Base-by-base conservation (phyloP, 2,888 invertebrate genomes). In the Leptopilina myrica region DNA sequence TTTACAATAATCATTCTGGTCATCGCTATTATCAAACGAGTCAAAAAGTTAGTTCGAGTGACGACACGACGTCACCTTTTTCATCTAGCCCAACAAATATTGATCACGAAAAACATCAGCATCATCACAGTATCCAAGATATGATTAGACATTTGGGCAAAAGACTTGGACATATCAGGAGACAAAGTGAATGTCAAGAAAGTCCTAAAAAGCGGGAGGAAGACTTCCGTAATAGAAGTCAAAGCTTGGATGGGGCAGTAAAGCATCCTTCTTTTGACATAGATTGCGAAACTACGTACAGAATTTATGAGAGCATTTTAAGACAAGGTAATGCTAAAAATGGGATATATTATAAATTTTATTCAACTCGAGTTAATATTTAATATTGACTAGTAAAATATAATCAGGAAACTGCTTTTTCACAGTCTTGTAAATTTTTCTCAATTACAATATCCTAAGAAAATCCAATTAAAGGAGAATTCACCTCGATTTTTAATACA, bases 241-340 rank as follows among this genome's bases (percentile, higher is more conserved):
- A 96, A 89, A 96, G 96, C 75, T 92, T 97, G 85, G 97, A 97
- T 90, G 93, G 93, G 59, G 92, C 92, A 5, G 93, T 94, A 73
- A 92, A 93, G 76, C 91, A 93, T 64, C 77, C 83, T 11, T 84
- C 93, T 93, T 80, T 92, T 94, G 92, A 95, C n/a, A 94, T 94
- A 81, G 97, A 97, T 89, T 96, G 96, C 89, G 96, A 95, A 76
- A 94, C 96, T 9, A 97, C 96, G 6, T 97, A 97, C 89, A 94
- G 95, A 89, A 96, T 97, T 87, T 97, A 95, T 91, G 96, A 97
- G 84, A 93, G 94, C 84, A 97, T 97, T 88, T 93, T 97, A 26
- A 93, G 93, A 92, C 95, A 96, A 95, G 95, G 95, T 95, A 93
- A 88, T 82, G 56, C 20, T 49, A 6, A n/a, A 76, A 76, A 64